phyloP scores from a whole-genome alignment of 2,113 vertebrate genomes.

The Clarias macrocephalus region DNA sequence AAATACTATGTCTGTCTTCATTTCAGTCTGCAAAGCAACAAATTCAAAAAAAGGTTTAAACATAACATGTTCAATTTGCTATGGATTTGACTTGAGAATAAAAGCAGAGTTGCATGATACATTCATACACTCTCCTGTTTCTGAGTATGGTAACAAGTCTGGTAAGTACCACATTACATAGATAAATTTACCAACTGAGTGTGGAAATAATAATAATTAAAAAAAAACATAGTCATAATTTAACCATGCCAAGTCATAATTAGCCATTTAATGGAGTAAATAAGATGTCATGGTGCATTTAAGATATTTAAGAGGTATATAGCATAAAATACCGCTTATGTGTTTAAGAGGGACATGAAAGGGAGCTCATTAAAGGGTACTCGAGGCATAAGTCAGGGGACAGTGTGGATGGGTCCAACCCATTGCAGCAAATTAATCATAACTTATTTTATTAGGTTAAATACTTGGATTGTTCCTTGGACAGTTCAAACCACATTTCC shows the following conservation, averaged over 20 bases:
- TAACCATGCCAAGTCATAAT: background rate
- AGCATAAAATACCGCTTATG: too few species aligned
- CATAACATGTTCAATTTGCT: background rate
- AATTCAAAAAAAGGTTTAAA: too few species aligned
- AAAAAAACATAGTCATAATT: background rate
- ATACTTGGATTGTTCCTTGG: background rate
- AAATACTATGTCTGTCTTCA: too few species aligned
- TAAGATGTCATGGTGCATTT: background rate
- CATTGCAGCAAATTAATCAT: background rate
- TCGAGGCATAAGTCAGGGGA: too few species aligned
- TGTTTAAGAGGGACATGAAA: too few species aligned
- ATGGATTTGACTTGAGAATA: constrained; percentile 15
- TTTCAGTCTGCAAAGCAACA: too few species aligned
- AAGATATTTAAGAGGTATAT: background rate
- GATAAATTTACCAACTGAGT: background rate
- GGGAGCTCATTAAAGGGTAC: too few species aligned
- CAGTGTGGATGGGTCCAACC: too few species aligned
- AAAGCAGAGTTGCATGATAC: background rate
- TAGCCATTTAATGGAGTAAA: too few species aligned
- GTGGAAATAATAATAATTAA: background rate
- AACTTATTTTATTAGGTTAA: background rate
- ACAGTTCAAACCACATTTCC: background rate
- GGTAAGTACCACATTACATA: background rate
- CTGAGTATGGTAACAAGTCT: background rate
- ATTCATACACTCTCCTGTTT: background rate